Base-by-base conservation (phyloP, 2,888 invertebrate species). In the Herminia tarsipennalis region DNA sequence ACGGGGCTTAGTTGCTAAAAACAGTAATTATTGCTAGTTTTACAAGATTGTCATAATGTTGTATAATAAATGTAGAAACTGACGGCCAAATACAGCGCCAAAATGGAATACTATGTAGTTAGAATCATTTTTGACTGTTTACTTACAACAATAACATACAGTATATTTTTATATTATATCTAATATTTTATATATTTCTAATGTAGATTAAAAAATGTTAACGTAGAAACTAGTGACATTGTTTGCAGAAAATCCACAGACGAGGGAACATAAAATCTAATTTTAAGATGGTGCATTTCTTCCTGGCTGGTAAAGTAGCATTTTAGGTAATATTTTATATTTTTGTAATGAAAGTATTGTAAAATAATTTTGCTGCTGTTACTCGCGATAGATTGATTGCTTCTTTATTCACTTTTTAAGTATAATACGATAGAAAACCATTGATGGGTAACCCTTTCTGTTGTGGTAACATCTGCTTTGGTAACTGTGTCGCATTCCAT, bases 1-100 rank as follows among this genome's bases (percentile, higher is more conserved):
- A 88, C 89, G 90, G 90, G 90, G 90, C 90, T 89, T 91, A 91
- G 90, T 81, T 89, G 89, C 91, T 91, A 91, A 85, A 57, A 78
- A 76, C 12, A 76, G 78, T 84, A 83, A 79, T 72, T 71, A 76
- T 78, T 78, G 82, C 81, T 82, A 82, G 81, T 75, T 55, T 76
- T 63, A 76, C 68, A 58, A 73, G 66, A 76, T 73, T 81, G 72
- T 58, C 70, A 80, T 76, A 74, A 70, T 73, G 70, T 78, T 79
- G 67, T 73, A 72, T 69, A 68, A 73, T 76, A 70, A 52, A 59
- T 76, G 84, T 86, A 85, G 81, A 75, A 63, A 66, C 65, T 61
- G 70, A 75, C 74, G 80, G 84, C 81, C 67, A 70, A 39, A 71
- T 78, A 79, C 73, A 71, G 68, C 61, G 82, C 83, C 81, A 75